Conservation (phyloP, 2,113 vertebrate genomes). For the Anarhynchus alexandrinus region DNA sequence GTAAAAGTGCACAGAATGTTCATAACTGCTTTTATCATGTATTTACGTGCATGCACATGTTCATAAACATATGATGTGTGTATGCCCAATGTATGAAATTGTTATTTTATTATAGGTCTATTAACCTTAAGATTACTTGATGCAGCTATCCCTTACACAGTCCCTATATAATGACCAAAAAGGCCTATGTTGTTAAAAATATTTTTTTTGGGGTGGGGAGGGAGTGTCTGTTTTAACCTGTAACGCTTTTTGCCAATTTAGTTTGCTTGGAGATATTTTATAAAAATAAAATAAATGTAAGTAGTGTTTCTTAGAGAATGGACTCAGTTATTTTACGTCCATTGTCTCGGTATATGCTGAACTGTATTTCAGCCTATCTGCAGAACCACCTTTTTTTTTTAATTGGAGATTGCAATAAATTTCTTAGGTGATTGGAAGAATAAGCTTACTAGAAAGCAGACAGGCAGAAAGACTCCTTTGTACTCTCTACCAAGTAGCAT, state of each 20-base stretch:
- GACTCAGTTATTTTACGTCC: neutral
- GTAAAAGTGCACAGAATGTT: neutral
- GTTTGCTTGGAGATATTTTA: neutral
- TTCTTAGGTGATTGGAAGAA: neutral
- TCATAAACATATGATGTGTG: neutral
- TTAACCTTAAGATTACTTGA: neutral
- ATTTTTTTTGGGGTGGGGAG: too few relatives aligned
- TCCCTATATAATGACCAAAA: neutral
- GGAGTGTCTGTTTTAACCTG: neutral
- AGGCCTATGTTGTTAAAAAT: neutral
- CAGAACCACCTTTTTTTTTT: neutral
- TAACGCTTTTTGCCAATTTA: neutral
- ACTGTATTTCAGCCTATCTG: neutral
- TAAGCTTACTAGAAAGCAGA: neutral
- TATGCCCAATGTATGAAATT: neutral
- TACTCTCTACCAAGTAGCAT: neutral
- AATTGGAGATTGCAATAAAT: neutral
- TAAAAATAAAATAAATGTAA: neutral
- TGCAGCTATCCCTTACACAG: neutral
- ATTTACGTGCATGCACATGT: neutral
- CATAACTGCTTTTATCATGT: neutral
- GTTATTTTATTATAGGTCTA: neutral
- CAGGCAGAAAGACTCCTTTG: neutral
- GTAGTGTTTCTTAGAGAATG: neutral
- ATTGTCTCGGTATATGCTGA: neutral